Conservation (phyloP, 2,113 vertebrate species). For the Atractosteus spatula region DNA sequence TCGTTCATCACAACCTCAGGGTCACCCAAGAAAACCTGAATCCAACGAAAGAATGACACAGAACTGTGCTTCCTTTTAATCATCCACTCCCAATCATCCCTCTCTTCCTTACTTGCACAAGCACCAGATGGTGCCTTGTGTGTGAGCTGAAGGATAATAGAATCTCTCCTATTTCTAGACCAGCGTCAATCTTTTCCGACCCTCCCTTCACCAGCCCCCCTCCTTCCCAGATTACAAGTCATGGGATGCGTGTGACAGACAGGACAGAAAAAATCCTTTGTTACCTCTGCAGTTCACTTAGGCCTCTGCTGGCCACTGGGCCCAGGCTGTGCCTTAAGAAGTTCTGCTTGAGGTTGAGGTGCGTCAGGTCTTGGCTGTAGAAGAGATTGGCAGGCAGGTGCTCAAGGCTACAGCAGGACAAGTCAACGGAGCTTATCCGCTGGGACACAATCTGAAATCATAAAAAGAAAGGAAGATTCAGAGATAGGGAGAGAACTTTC, state of each 20-base stretch:
- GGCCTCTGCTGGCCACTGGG: slow-evolving; percentile 67
- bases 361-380: slow-evolving; percentile 97
- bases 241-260: background rate
- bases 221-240: slow-evolving; percentile 20
- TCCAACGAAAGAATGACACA: background rate
- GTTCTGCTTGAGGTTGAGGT: slow-evolving; percentile 98
- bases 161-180: slow-evolving; percentile 20
- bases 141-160: slow-evolving; percentile 2
- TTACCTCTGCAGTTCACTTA: slow-evolving; percentile 90
- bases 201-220: slow-evolving; percentile 26
- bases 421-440: slow-evolving; percentile 94
- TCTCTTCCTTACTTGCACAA: background rate
- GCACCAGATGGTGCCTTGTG: background rate
- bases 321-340: slow-evolving; percentile 71
- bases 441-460: slow-evolving; percentile 87
- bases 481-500: background rate
- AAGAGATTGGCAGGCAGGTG: slow-evolving; percentile 91
- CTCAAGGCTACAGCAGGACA: slow-evolving; percentile 95
- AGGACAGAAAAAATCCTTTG: background rate
- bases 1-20: too few relatives aligned
- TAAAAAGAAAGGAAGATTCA: slow-evolving; percentile 22
- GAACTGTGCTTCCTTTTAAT: slow-evolving; percentile 19
- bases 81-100: slow-evolving; percentile 12
- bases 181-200: slow-evolving; percentile 18
- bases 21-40: too few relatives aligned